phyloP scores from a whole-genome alignment of 2,113 vertebrate species.

The Ochotona princeps region DNA sequence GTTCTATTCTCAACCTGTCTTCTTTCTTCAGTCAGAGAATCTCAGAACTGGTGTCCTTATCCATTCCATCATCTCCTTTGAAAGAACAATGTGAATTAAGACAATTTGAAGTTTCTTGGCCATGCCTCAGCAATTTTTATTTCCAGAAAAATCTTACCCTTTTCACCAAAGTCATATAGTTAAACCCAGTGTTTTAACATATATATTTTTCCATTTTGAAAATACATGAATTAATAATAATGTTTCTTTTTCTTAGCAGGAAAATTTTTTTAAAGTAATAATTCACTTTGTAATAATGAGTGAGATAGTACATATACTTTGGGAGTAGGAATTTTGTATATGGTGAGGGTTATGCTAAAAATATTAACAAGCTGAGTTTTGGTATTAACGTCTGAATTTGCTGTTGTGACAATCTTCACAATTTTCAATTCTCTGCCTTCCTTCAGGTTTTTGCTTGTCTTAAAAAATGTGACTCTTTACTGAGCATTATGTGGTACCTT shows the following conservation, averaged over 20 bases:
- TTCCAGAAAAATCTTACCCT: background rate
- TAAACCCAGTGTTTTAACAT: background rate
- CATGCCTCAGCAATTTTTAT: background rate
- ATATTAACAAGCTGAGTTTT: background rate
- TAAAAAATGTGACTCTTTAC: background rate
- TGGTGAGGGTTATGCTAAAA: background rate
- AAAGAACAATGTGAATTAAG: background rate
- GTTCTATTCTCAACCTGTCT: background rate
- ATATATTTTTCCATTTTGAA: slow-evolving; percentile 12
- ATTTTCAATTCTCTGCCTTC: background rate
- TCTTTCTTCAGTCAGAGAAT: background rate
- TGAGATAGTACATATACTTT: background rate
- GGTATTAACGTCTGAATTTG: background rate
- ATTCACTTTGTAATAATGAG: background rate
- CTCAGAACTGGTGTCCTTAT: background rate
- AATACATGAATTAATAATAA: background rate
- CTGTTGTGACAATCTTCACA: background rate
- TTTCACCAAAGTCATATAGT: background rate
- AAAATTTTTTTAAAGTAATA: background rate
- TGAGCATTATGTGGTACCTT: background rate
- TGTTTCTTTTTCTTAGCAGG: background rate
- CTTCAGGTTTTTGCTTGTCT: background rate
- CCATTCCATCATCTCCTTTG: background rate
- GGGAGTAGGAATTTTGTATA: background rate
- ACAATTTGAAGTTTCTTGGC: background rate